phyloP scores from a whole-genome alignment of 2,888 invertebrate genomes.

The Hipparchia semele region DNA sequence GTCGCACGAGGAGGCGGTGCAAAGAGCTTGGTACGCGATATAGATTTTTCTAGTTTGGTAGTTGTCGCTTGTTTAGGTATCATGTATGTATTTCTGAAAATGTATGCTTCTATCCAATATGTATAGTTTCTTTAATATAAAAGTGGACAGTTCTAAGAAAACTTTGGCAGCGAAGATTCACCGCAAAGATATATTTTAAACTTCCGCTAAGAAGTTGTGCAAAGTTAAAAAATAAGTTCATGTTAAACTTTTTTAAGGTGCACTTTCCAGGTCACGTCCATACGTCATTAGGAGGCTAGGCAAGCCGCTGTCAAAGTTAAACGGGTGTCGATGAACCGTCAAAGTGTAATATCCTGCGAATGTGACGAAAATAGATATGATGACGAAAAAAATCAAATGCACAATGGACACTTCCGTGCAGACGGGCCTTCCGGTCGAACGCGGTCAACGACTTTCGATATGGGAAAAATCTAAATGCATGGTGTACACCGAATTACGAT shows the following conservation, averaged over 20 bases:
- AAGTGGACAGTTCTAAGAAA: too few species aligned
- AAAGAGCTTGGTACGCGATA: too few species aligned
- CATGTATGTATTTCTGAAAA: too few species aligned
- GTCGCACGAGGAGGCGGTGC: too few species aligned
- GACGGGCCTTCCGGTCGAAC: constrained; percentile 65
- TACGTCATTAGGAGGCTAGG: constrained; percentile 34
- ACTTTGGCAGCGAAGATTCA: too few species aligned
- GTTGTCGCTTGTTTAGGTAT: too few species aligned
- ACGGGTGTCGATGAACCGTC: constrained; percentile 45
- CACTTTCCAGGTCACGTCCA: constrained; percentile 24
- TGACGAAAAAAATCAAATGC: constrained; percentile 61
- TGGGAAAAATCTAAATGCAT: constrained; percentile 63
- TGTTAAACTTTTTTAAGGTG: background rate
- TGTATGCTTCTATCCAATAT: too few species aligned
- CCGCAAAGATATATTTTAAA: too few species aligned
- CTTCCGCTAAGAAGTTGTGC: background rate
- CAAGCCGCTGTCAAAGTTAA: constrained; percentile 40
- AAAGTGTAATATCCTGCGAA: constrained; percentile 73
- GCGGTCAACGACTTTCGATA: constrained; percentile 56
- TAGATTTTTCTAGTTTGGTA: too few species aligned
- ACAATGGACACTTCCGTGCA: constrained; percentile 71
- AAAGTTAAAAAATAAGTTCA: background rate
- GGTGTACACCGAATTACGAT: constrained; percentile 65
- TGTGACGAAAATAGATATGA: constrained; percentile 66
- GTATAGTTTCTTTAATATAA: too few species aligned